A percentile compares a stretch with the other conserved stretches of the same genome.
Conservation (phyloP, 2,888 invertebrate genomes). For the Harpagoxenus sublaevis region DNA sequence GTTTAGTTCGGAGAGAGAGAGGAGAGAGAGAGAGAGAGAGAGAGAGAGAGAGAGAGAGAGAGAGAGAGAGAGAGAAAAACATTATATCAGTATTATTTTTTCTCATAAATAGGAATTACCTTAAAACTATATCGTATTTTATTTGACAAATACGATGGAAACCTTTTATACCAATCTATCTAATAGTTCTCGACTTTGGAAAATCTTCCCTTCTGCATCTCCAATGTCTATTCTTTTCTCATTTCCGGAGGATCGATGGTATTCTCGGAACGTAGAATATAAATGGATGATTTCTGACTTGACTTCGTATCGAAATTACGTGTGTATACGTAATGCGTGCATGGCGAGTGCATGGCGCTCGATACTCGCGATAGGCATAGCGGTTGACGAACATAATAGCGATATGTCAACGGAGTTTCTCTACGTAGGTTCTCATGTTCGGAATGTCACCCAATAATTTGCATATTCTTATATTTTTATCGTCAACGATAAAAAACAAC, state of each 20-base stretch:
- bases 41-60: too few species aligned
- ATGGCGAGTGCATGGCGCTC: slow-evolving; percentile 2
- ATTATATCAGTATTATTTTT: neutral
- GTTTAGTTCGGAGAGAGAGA: neutral
- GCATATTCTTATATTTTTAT: slow-evolving; percentile 57
- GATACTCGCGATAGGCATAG: slow-evolving; percentile 39
- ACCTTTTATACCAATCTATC: neutral
- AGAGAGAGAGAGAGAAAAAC: too few species aligned
- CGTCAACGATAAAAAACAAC: slow-evolving; percentile 41
- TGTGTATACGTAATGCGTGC: slow-evolving; percentile 43
- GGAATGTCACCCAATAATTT: slow-evolving; percentile 50
- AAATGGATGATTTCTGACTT: slow-evolving; percentile 31
- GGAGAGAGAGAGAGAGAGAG: too few species aligned
- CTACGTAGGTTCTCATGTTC: slow-evolving; percentile 29
- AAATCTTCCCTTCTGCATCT: neutral
- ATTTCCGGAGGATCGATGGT: slow-evolving; percentile 28
- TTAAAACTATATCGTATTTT: neutral
- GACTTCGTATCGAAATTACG: slow-evolving; percentile 45
- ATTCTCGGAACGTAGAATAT: slow-evolving; percentile 15
- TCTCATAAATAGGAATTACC: neutral
- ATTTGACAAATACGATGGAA: slow-evolving; percentile 16
- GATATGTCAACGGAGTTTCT: slow-evolving; percentile 53
- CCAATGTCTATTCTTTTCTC: slow-evolving; percentile 6
- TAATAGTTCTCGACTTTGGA: slow-evolving; percentile 9
- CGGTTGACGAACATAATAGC: slow-evolving; percentile 41